Base-by-base conservation (phyloP, 2,888 invertebrate genomes). In the Acronicta alni region DNA sequence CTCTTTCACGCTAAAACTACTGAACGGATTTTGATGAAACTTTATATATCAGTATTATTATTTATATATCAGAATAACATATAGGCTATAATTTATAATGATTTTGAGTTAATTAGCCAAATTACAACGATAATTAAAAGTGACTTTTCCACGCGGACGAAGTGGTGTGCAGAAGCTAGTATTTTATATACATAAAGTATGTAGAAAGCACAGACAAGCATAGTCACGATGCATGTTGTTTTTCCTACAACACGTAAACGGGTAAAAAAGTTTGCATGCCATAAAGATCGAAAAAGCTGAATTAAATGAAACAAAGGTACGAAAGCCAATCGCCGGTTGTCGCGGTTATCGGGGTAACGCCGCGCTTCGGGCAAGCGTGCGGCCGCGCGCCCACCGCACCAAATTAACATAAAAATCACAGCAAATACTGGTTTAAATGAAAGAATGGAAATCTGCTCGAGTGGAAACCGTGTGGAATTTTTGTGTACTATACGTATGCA, bases 341-440 rank as follows among this genome's bases (percentile, higher is more conserved):
- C 17, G 55, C 59, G 61, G 65, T 32, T 45, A 51, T 59, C 56
- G 46, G 66, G 45, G 58, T 54, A 35, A 58, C n/a, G 35, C 35
- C 35, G 2, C 35, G 56, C 45, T 62, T 42, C 44, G 30, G 45
- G 53, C 64, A 58, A 56, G 54, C 57, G 44, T 53, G 57, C 47
- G 43, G 49, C 61, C 58, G 62, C 75, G 55, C 57, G 9, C 53
- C 53, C 38, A 61, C 72, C 75, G 52, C 77, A 57, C 51, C 58
- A 55, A 67, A 77, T 77, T 77, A 74, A 75, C 72, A 72, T 70
- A 66, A 75, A 77, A 77, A 77, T 77, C 76, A 73, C 71, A 57
- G 72, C 52, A 65, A 68, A 61, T 58, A 62, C 53, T 57, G 67
- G 45, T 59, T 75, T 67, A 63, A 74, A 75, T 63, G 56, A 51